phyloP scores from a whole-genome alignment of 2,888 invertebrate genomes.

The Drosophila paranaensis region DNA sequence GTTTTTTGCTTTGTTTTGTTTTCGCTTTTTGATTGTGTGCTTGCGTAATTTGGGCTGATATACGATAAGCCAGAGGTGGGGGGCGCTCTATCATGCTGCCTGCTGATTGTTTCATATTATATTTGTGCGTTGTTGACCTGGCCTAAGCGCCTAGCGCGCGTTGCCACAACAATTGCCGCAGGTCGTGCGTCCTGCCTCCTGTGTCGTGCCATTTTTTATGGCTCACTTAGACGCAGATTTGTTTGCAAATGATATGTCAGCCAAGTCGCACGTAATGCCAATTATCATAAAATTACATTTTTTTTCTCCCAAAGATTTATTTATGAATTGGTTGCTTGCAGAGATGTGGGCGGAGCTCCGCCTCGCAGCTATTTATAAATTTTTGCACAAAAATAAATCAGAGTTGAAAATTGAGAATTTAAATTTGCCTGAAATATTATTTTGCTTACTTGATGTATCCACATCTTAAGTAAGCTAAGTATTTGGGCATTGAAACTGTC shows the following conservation, averaged over 20 bases:
- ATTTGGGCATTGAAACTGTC: not conserved
- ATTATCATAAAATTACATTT: slow-evolving; percentile 69
- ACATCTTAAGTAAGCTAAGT: not conserved
- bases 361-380: not conserved
- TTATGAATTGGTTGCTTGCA: slow-evolving; percentile 39
- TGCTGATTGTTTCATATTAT: slow-evolving; percentile 64
- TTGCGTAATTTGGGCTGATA: slow-evolving; percentile 73
- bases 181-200: slow-evolving; percentile 24
- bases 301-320: slow-evolving; percentile 31
- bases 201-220: slow-evolving; percentile 56
- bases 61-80: slow-evolving; percentile 56
- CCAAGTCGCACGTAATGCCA: slow-evolving; percentile 68
- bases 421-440: not conserved
- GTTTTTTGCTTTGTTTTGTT: slow-evolving; percentile 4
- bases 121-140: slow-evolving; percentile 56
- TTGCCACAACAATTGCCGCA: slow-evolving; percentile 42
- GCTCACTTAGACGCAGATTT: slow-evolving; percentile 65
- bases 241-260: slow-evolving; percentile 67
- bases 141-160: slow-evolving; percentile 5
- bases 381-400: slow-evolving; percentile 15
- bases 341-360: too few species aligned
- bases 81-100: slow-evolving; percentile 35
- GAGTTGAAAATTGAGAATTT: not conserved
- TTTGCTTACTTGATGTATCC: too few species aligned
- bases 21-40: slow-evolving; percentile 38